Percentiles rank a stretch among this genome's conserved stretches.
phyloP scores from a whole-genome alignment of 2,797 vertebrate species.

The Myiothlypis chrysogaster region DNA sequence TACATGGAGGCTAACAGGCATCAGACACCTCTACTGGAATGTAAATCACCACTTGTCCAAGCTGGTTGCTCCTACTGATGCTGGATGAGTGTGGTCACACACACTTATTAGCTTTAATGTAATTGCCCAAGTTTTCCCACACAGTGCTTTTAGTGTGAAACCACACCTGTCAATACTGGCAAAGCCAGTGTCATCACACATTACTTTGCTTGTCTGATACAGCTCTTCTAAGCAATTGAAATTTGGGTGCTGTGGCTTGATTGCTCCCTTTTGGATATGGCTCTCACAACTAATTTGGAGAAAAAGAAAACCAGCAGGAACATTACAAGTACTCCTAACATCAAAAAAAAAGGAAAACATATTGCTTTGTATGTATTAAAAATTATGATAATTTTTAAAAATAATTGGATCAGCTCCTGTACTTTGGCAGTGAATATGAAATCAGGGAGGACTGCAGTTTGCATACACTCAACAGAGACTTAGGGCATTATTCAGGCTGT shows the following conservation, averaged over 20 bases:
- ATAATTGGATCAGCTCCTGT: background rate
- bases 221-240: background rate
- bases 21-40: background rate
- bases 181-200: background rate
- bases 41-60: background rate
- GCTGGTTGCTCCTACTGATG: background rate
- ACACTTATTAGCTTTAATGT: background rate
- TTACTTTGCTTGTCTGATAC: background rate
- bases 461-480: background rate
- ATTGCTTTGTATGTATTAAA: background rate
- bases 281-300: background rate
- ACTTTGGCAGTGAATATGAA: background rate
- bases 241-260: background rate
- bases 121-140: background rate
- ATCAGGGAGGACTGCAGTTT: background rate
- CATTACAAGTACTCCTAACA: background rate
- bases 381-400: background rate
- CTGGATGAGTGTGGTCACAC: background rate
- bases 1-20: background rate
- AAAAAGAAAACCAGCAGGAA: background rate
- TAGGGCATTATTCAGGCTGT: conserved; percentile 36
- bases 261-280: background rate
- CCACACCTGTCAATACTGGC: background rate
- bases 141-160: background rate
- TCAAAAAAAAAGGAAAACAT: background rate